phyloP scores from a whole-genome alignment of 2,113 vertebrate genomes.

The Poeciliopsis retropinna region DNA sequence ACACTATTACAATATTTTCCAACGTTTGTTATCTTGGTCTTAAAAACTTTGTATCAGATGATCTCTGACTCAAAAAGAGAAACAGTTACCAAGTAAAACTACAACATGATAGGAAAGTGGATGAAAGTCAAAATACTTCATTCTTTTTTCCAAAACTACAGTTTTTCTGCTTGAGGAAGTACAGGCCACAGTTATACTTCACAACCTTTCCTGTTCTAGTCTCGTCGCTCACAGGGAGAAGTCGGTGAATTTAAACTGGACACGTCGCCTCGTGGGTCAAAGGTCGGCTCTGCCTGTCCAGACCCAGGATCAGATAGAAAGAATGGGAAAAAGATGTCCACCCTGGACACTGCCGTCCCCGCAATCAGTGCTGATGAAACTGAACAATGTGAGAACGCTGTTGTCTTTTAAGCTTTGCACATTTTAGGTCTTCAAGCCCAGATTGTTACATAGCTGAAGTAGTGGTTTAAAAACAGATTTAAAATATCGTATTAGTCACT shows the following conservation, averaged over 20 bases:
- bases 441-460: neutral
- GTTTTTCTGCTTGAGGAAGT: neutral
- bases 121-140: neutral
- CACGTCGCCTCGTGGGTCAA: neutral
- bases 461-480: neutral
- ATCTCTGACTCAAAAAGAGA: neutral
- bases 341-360: neutral
- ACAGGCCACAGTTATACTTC: too few relatives aligned
- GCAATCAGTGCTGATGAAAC: neutral
- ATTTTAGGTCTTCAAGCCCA: neutral
- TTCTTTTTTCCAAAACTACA: neutral
- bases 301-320: slow-evolving; percentile 11
- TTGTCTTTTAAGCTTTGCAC: neutral
- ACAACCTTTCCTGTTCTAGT: neutral
- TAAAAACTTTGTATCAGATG: neutral
- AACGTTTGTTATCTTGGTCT: neutral
- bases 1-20: neutral
- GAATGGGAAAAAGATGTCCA: neutral
- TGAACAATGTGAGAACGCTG: slow-evolving; percentile 23
- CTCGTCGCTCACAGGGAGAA: slow-evolving; percentile 22
- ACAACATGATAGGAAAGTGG: neutral
- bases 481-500: neutral
- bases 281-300: neutral
- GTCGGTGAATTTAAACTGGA: slow-evolving; percentile 10
- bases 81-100: neutral